Conservation (phyloP, 30 jellyfish, hydroid and myxozoan species). For the Aurelia aurita region DNA sequence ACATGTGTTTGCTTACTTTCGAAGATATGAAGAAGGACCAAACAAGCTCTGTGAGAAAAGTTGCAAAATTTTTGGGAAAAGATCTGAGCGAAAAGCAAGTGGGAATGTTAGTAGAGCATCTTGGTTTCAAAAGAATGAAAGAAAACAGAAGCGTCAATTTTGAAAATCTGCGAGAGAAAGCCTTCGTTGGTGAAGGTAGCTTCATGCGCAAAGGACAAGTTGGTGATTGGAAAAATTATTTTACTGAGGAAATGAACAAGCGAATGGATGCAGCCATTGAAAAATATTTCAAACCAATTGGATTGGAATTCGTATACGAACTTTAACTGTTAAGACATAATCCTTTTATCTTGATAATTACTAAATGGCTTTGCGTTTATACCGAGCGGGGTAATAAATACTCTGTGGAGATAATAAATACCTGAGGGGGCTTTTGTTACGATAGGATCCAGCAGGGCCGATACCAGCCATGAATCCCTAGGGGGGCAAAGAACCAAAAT, state of each 20-base stretch:
- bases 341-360: no score
- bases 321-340: not conserved
- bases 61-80: slow-evolving; percentile 35
- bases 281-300: slow-evolving; percentile 5
- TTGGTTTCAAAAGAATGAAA: slow-evolving; percentile 42
- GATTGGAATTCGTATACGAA: slow-evolving; percentile 18
- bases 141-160: slow-evolving; percentile 11
- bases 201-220: slow-evolving; percentile 58
- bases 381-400: no score
- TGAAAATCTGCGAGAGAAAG: slow-evolving; percentile 19
- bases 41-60: slow-evolving; percentile 11
- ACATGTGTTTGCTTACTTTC: slow-evolving; percentile 17
- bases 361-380: no score
- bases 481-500: no score
- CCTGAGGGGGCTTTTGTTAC: no score
- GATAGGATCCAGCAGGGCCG: no score
- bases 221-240: slow-evolving; percentile 66
- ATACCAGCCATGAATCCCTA: no score
- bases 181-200: slow-evolving; percentile 28
- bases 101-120: slow-evolving; percentile 5
- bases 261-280: slow-evolving; percentile 24
- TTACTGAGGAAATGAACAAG: slow-evolving; percentile 55
- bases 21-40: slow-evolving; percentile 54
- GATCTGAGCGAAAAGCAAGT: slow-evolving; percentile 39
- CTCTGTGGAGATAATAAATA: no score